Base-by-base conservation (phyloP, 1,140 invertebrate genomes). In the Andricus grossulariae region DNA sequence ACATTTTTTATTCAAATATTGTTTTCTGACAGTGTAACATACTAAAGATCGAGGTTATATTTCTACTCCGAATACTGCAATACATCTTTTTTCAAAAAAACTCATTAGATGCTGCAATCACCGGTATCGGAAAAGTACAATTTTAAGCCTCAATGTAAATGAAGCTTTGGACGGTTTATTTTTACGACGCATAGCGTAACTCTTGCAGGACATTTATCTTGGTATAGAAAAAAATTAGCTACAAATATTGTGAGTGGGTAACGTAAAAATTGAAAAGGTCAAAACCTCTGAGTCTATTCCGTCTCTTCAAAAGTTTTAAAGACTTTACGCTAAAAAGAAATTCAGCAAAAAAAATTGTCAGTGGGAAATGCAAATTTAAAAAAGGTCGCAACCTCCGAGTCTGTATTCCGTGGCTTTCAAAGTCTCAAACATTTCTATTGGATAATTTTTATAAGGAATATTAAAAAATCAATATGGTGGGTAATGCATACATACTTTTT, bases 261-360 rank as follows among this genome's bases (percentile, higher is more conserved):
- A 66, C 54, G 60, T 18, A 51, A 54, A 73, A 71, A 72, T 32
- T 11, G 52, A 74, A 78, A 74, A 76, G 66, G 25, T 66, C 60
- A 15, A n/a, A 66, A 66, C 25, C 60, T 60, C 25, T 45, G 39
- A 45, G 57, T 21, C 32, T n/a, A 39, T 66, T 66, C 32, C 15
- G 21, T 32, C 7, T 3, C 57, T 5, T 66, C 1, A 16, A 15
- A 21, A n/a, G 21, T 57, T 39, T 32, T 12, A 66, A 66, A 57
- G 55, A 12, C 21, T 66, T 66, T 12, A 25, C 7, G 39, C 16
- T 16, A 25, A 15, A 25, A 60, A 57, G 4, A 52, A 52, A 18
- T 13, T 52, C 15, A 7, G 15, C 15, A 52, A 52, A 52, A 52
- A 16, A 52, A n/a, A n/a, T 52, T 52, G 15, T 15, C 16, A 52